Conservation (phyloP, 2,888 invertebrate genomes). For the Thecocarcelia acutangulata region DNA sequence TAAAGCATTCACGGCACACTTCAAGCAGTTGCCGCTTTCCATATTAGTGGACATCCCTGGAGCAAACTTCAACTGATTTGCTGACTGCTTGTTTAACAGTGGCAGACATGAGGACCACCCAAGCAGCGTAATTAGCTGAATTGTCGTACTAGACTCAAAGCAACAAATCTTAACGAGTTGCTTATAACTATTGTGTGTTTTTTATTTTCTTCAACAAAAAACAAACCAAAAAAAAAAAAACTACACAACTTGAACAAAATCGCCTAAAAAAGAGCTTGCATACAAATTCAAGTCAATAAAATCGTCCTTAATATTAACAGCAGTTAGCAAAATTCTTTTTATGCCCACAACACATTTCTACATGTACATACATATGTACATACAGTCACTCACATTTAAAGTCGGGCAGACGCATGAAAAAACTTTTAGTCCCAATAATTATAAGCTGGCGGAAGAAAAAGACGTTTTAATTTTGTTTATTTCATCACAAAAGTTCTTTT, state of each 20-base stretch:
- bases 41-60: slow-evolving; percentile 68
- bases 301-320: slow-evolving; percentile 5
- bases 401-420: too few relatives aligned
- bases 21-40: slow-evolving; percentile 69
- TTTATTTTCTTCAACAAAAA: background rate
- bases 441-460: too few relatives aligned
- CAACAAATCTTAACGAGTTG: slow-evolving; percentile 26
- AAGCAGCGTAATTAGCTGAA: slow-evolving; percentile 67
- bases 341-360: background rate
- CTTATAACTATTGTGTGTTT: slow-evolving; percentile 11
- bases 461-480: too few relatives aligned
- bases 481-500: too few relatives aligned
- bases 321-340: background rate
- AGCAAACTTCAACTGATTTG: slow-evolving; percentile 65
- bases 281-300: slow-evolving; percentile 4
- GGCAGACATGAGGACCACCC: slow-evolving; percentile 67
- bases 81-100: slow-evolving; percentile 62
- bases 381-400: too few relatives aligned
- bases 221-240: too few relatives aligned
- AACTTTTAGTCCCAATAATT: too few relatives aligned
- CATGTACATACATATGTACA: background rate
- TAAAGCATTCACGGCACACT: slow-evolving; percentile 68
- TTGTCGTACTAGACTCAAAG: slow-evolving; percentile 55
- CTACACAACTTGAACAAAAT: background rate
- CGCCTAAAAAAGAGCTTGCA: background rate